Evolutionary conservation across 1,140 invertebrate genomes (phyloP).

Genomic region (Melipona quadrifasciata): DNA sequence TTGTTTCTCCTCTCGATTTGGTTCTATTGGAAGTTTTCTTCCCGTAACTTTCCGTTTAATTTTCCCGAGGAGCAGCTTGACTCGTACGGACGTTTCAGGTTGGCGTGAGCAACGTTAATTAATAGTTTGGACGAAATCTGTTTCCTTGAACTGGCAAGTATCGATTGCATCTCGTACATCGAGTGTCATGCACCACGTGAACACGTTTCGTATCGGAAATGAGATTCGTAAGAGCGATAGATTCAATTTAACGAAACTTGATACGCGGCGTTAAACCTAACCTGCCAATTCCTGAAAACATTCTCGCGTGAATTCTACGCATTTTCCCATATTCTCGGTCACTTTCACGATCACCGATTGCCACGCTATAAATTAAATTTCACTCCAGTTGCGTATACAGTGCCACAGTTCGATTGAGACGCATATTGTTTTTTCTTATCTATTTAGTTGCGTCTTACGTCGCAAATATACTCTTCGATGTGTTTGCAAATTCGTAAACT

Average conservation of each 20-base stretch:
- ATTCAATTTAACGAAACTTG: not conserved
- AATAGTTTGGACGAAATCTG: constrained; percentile 9
- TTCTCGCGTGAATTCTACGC: not conserved
- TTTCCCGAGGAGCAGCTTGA: not conserved
- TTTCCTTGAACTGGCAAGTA: constrained; percentile 12
- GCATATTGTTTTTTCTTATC: not conserved
- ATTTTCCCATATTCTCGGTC: not conserved
- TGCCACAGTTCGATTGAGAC: not conserved
- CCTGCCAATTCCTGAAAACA: not conserved
- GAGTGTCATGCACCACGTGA: constrained; percentile 7
- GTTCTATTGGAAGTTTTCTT: constrained; percentile 42
- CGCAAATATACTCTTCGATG: not conserved
- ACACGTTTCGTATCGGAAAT: constrained; percentile 24
- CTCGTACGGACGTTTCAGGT: not conserved
- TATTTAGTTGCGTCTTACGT: not conserved
- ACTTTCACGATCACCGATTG: not conserved
- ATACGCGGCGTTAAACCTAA: not conserved
- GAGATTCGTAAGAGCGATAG: not conserved
- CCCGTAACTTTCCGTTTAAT: constrained; percentile 34
- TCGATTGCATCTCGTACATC: constrained; percentile 7
- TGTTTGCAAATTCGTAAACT: not conserved
- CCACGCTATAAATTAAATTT: not conserved
- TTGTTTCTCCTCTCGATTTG: not conserved
- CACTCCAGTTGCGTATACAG: not conserved
- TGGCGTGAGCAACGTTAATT: constrained; percentile 20